phyloP scores from a whole-genome alignment of 2,888 invertebrate genomes.

The Parnassius apollo region DNA sequence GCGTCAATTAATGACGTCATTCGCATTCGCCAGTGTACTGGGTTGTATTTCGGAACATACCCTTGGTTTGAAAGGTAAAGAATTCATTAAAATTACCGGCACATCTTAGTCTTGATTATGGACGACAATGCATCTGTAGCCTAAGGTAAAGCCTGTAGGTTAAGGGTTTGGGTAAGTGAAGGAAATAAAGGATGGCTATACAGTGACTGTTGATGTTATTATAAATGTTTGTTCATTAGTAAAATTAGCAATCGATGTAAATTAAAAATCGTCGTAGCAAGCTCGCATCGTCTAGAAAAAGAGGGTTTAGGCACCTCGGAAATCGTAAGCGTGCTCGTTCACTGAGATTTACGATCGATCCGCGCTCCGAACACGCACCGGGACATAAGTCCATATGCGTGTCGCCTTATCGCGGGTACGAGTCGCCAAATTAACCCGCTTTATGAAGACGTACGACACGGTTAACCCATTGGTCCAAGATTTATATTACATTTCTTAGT shows the following conservation, averaged over 20 bases:
- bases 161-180: no score
- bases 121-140: no score
- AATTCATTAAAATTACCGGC: no score
- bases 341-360: slow-evolving; percentile 60
- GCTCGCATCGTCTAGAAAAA: slow-evolving; percentile 31
- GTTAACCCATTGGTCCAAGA: slow-evolving; percentile 43
- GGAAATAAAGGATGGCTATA: no score
- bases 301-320: slow-evolving; percentile 30
- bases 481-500: slow-evolving; percentile 36
- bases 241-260: neutral
- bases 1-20: no score
- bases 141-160: no score
- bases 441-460: slow-evolving; percentile 66
- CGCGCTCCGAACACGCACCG: slow-evolving; percentile 56
- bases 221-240: no score
- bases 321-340: slow-evolving; percentile 35
- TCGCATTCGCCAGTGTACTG: no score
- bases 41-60: no score
- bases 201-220: no score
- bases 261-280: slow-evolving; percentile 29
- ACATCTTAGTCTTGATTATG: no score
- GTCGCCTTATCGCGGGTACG: slow-evolving; percentile 57
- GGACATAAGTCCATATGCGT: slow-evolving; percentile 55
- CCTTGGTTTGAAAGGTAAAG: no score
- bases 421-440: slow-evolving; percentile 64